Evolutionary conservation across 2,113 vertebrate species (phyloP).

Genomic region (Arenaria interpres): DNA sequence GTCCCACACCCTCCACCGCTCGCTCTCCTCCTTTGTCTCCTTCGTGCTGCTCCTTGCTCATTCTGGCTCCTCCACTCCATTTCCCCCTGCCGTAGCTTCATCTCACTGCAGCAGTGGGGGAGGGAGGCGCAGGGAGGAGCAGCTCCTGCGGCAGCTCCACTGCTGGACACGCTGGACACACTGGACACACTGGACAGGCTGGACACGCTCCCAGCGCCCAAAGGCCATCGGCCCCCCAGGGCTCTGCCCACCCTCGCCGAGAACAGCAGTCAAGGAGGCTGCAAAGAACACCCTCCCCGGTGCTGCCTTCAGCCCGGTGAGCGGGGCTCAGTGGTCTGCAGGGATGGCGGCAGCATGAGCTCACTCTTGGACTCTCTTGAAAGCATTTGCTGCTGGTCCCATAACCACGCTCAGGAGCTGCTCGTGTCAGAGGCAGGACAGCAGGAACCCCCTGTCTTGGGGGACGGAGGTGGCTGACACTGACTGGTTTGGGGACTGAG

Average conservation of each 20-base stretch:
- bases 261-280: neutral
- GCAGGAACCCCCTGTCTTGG: constrained; percentile 20
- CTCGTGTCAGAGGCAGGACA: neutral
- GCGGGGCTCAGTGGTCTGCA: constrained; percentile 29
- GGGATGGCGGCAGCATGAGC: constrained; percentile 64
- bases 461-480: neutral
- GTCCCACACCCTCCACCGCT: constrained; percentile 14
- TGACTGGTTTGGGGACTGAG: neutral
- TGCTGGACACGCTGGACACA: neutral
- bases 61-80: constrained; percentile 53
- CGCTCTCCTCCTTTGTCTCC: constrained; percentile 62
- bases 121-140: neutral
- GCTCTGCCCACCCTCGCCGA: neutral
- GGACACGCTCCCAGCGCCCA: neutral
- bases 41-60: constrained; percentile 28
- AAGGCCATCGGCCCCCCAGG: neutral
- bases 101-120: constrained; percentile 43
- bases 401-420: constrained; percentile 6
- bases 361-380: constrained; percentile 63
- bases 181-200: neutral
- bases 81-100: constrained; percentile 41
- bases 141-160: neutral
- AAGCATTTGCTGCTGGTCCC: constrained; percentile 44
- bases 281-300: neutral
- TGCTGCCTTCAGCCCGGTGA: neutral